Percentiles rank a stretch among this genome's conserved stretches.
Conservation (phyloP, 2,797 vertebrate species). For the Scolopax rusticola region DNA sequence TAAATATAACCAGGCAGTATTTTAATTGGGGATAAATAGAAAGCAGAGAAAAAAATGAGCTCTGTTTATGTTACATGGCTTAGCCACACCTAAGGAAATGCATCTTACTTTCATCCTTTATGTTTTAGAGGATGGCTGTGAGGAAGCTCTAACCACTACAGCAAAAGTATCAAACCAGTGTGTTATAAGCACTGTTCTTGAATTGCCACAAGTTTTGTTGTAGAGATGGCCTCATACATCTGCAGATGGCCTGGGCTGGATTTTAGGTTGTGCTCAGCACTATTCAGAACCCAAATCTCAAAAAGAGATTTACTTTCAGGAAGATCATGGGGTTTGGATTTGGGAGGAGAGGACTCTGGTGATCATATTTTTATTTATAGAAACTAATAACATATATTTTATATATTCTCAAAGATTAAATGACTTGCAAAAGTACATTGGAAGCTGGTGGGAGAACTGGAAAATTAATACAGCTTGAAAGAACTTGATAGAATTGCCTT, state of each 20-base stretch:
- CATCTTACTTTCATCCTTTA: neutral
- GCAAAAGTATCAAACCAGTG: neutral
- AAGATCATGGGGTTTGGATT: neutral
- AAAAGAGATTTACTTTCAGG: neutral
- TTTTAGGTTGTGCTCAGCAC: neutral
- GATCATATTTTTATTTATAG: neutral
- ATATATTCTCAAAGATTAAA: neutral
- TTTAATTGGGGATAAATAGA: slow-evolving; percentile 17
- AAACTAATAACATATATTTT: neutral
- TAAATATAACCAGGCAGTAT: slow-evolving; percentile 10
- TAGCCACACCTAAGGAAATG: slow-evolving; percentile 25
- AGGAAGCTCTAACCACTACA: neutral
- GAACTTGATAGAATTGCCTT: neutral
- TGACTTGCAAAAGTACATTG: neutral
- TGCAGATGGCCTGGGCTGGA: neutral
- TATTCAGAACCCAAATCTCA: neutral
- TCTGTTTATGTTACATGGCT: neutral
- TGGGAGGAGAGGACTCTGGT: neutral
- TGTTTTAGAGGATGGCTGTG: neutral
- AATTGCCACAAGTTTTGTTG: neutral
- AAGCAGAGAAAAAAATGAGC: neutral
- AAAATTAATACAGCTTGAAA: slow-evolving; percentile 7
- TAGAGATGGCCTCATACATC: neutral
- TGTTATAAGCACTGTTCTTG: neutral
- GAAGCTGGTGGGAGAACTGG: neutral